Conservation (phyloP, 2,797 vertebrate species). For the Epinephelus coioides region DNA sequence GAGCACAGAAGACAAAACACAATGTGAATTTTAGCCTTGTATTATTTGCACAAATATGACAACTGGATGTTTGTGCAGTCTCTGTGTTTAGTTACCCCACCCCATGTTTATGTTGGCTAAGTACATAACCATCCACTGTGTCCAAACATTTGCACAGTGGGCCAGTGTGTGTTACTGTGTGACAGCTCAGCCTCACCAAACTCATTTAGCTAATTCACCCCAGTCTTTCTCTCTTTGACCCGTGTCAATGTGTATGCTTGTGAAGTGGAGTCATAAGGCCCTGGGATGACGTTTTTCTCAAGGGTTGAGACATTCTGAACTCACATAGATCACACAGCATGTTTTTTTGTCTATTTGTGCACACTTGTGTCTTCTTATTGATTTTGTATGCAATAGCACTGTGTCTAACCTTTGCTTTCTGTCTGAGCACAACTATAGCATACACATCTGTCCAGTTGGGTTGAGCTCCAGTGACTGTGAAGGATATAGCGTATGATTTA, state of each 20-base stretch:
- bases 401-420: not conserved
- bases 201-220: not conserved
- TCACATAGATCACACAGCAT: not conserved
- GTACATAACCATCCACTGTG: not conserved
- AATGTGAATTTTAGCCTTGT: not conserved
- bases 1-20: not conserved
- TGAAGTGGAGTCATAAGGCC: not conserved
- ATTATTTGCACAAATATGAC: conserved; percentile 4
- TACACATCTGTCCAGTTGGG: not conserved
- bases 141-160: not conserved
- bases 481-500: not conserved
- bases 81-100: not conserved
- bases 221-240: not conserved
- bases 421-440: not conserved
- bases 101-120: not conserved
- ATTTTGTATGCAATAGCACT: not conserved
- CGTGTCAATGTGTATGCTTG: not conserved
- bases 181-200: not conserved
- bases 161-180: not conserved
- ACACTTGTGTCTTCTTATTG: not conserved
- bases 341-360: not conserved
- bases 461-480: not conserved
- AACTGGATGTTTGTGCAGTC: not conserved
- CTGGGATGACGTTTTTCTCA: not conserved
- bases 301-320: not conserved